A percentile compares a stretch with the other conserved stretches of the same genome.
phyloP scores from a whole-genome alignment of 2,113 vertebrate species.

The Lontra canadensis region DNA sequence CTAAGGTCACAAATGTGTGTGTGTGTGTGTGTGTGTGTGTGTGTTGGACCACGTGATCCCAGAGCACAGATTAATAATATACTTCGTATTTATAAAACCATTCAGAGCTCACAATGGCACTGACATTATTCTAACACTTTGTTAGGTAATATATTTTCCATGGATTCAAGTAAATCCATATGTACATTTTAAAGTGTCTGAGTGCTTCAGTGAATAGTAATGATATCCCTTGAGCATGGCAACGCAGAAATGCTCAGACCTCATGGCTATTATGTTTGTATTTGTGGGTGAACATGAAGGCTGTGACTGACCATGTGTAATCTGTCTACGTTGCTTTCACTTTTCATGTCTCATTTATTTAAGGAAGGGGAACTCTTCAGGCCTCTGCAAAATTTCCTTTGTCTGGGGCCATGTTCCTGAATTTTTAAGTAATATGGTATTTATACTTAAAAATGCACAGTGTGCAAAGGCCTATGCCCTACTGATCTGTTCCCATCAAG shows the following conservation, averaged over 20 bases:
- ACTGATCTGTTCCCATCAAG: not conserved
- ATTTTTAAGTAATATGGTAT: not conserved
- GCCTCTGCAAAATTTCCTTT: not conserved
- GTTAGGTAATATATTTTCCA: not conserved
- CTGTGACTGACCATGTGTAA: not conserved
- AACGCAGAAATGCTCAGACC: not conserved
- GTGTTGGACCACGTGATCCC: no score
- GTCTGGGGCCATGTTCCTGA: not conserved
- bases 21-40: no score
- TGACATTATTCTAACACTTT: not conserved
- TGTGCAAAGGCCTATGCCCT: accelerated
- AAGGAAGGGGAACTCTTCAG: not conserved
- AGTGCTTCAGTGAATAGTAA: no score
- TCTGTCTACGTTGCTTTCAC: not conserved
- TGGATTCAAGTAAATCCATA: not conserved
- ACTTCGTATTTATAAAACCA: not conserved
- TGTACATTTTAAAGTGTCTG: not conserved
- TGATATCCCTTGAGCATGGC: not conserved
- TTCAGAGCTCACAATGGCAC: not conserved
- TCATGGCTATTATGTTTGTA: not conserved
- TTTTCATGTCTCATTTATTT: not conserved
- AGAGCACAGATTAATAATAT: not conserved
- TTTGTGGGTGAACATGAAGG: no score
- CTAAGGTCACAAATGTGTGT: no score
- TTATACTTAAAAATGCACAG: not conserved